Evolutionary conservation across 1,140 invertebrate genomes (phyloP).

Genomic region (Mylabris phalerata): DNA sequence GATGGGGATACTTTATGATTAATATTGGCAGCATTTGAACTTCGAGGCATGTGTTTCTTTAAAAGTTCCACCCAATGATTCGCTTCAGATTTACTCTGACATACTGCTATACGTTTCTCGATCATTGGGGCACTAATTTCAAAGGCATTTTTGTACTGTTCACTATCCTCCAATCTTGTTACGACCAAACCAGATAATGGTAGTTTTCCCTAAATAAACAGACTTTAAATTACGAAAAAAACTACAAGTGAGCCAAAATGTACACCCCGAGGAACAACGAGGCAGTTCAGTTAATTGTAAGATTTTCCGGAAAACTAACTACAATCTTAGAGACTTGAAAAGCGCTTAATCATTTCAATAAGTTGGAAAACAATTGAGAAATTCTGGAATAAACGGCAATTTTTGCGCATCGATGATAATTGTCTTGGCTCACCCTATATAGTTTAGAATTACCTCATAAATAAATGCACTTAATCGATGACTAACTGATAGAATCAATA

Average conservation of each 20-base stretch:
- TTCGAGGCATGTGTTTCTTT: constrained; percentile 47
- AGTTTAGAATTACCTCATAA: constrained; percentile 68
- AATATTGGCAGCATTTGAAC: constrained; percentile 37
- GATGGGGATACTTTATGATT: constrained; percentile 38
- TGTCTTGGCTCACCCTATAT: no score
- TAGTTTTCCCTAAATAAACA: constrained; percentile 68
- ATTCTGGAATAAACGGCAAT: no score
- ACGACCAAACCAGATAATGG: constrained; percentile 79
- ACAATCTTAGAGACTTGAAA: no score
- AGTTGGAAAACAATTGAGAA: no score
- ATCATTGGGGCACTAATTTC: constrained; percentile 90
- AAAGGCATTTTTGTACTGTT: constrained; percentile 80
- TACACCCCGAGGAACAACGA: no score
- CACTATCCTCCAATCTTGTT: constrained; percentile 68
- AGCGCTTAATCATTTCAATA: no score
- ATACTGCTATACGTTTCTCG: constrained; percentile 80
- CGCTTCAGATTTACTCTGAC: constrained; percentile 75
- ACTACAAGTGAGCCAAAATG: no score
- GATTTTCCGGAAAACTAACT: no score
- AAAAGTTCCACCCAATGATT: constrained; percentile 81
- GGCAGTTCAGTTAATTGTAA: no score
- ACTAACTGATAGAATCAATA: constrained; percentile 87
- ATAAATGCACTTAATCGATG: constrained; percentile 89
- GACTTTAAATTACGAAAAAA: no score
- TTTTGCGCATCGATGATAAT: no score